phyloP scores from a whole-genome alignment of 30 jellyfish, hydroid and myxozoan genomes.

The Turritopsis dohrnii region DNA sequence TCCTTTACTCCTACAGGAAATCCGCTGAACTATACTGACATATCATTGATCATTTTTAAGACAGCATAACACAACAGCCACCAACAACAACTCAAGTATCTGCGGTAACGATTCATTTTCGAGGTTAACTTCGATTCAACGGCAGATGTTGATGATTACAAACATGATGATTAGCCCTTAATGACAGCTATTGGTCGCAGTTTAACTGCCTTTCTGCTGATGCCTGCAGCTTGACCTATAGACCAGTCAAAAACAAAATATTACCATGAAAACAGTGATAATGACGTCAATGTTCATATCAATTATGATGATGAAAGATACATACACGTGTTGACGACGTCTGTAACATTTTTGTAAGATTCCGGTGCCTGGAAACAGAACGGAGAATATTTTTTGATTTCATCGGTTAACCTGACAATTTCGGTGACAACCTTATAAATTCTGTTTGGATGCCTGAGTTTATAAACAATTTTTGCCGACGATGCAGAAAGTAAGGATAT shows the following conservation, averaged over 20 bases:
- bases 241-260: neutral
- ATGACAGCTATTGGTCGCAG: slow-evolving; percentile 96
- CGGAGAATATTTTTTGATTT: no score
- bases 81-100: neutral
- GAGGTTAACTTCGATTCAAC: neutral
- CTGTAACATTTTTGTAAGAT: slow-evolving; percentile 93
- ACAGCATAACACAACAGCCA: neutral
- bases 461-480: no score
- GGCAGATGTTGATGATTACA: neutral
- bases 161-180: slow-evolving; percentile 65
- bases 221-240: slow-evolving; percentile 96
- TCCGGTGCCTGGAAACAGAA: slow-evolving; percentile 85
- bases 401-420: no score
- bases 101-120: neutral
- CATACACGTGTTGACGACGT: slow-evolving; percentile 95
- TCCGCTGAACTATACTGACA: no score
- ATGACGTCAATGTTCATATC: neutral
- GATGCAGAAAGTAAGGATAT: no score
- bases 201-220: slow-evolving; percentile 83
- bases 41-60: no score
- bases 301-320: neutral
- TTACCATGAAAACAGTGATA: neutral
- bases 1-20: no score
- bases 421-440: no score
- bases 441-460: no score